These are phyloP conservation scores for Lamproptera curius DNA, from an alignment of 2,888 invertebrate genomes.

Conservation along the genomic window DNA sequence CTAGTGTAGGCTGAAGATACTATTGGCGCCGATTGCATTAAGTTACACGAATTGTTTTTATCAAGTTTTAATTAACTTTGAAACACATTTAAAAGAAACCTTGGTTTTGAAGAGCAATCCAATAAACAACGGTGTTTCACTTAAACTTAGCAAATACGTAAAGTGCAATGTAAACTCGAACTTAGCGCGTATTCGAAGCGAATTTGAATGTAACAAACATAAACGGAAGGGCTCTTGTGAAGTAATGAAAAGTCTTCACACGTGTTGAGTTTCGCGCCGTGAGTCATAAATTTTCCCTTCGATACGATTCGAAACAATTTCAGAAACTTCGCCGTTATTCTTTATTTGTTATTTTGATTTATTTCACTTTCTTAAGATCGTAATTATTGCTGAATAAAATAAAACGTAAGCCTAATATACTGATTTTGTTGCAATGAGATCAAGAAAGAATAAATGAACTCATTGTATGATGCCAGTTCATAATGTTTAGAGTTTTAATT, in stretches of 20 bases:
- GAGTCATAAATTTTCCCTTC: slow-evolving; percentile 1
- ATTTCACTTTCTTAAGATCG: no score
- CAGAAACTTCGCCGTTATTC: not conserved
- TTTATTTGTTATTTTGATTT: not conserved
- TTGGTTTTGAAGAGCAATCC: no score
- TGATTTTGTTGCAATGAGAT: no score
- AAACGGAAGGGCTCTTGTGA: slow-evolving; percentile 44
- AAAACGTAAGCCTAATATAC: no score
- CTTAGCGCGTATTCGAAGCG: not conserved
- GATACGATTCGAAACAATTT: not conserved
- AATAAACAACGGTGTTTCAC: not conserved
- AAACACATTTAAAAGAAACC: no score
- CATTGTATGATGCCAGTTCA: no score
- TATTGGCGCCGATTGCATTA: not conserved
- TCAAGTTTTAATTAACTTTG: no score
- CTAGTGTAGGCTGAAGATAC: not conserved
- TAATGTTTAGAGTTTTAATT: no score
- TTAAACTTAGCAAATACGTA: slow-evolving; percentile 6
- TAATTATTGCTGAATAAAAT: no score
- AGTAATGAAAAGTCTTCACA: slow-evolving; percentile 41
- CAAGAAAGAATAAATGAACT: no score
- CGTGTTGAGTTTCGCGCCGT: slow-evolving; percentile 24
- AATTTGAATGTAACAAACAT: slow-evolving; percentile 26
- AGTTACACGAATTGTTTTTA: not conserved
- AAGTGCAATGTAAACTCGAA: slow-evolving; percentile 5